A percentile compares a stretch with the other conserved stretches of the same genome.
Conservation (phyloP, 1,140 invertebrate species). For the Macrosteles quadrilineatus region DNA sequence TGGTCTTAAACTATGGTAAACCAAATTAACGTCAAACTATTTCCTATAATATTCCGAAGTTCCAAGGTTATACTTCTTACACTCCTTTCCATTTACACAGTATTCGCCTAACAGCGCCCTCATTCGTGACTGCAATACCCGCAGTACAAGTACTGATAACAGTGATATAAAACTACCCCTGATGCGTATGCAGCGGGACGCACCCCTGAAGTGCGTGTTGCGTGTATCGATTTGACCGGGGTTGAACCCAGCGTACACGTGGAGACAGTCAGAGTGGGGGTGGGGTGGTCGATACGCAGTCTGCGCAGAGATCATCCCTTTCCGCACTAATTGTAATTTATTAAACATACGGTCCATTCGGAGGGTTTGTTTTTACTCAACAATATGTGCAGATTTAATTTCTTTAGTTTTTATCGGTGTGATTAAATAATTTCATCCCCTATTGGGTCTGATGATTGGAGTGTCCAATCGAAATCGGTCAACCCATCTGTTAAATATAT, state of each 20-base stretch:
- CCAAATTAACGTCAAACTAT: too few relatives aligned
- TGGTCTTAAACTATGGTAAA: too few relatives aligned
- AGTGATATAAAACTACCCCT: too few relatives aligned
- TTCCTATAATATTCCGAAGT: too few relatives aligned
- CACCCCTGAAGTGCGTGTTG: too few relatives aligned
- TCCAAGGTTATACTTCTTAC: too few relatives aligned
- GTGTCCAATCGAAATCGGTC: background rate
- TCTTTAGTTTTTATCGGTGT: background rate
- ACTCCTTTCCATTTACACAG: too few relatives aligned
- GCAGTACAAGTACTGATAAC: too few relatives aligned
- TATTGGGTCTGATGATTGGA: too few relatives aligned
- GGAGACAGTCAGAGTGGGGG: background rate
- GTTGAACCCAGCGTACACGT: background rate
- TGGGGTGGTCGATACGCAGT: constrained; percentile 9
- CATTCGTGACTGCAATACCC: too few relatives aligned
- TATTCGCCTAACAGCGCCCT: too few relatives aligned
- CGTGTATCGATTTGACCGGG: constrained; percentile 18
- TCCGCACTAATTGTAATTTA: constrained; percentile 13
- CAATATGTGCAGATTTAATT: background rate
- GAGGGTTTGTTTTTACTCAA: background rate
- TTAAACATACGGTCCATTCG: background rate
- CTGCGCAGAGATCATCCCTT: background rate
- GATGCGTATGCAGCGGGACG: too few relatives aligned
- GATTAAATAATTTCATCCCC: background rate
- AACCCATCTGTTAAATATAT: background rate